phyloP scores from a whole-genome alignment of 2,113 vertebrate genomes.

The Osmerus eperlanus region DNA sequence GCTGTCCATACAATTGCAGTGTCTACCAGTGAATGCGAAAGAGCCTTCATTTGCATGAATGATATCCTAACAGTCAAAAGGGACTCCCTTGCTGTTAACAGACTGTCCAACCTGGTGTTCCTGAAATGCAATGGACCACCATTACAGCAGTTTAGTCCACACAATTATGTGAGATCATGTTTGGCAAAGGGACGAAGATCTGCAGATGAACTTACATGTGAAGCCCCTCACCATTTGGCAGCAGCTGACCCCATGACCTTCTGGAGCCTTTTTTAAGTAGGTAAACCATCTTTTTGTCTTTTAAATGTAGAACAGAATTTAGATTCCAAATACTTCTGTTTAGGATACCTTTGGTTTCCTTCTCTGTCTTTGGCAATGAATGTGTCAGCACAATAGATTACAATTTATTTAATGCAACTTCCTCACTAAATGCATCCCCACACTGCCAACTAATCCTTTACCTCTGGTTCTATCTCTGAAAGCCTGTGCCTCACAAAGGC shows the following conservation, averaged over 20 bases:
- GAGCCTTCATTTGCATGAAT: neutral
- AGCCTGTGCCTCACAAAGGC: neutral
- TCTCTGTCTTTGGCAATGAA: neutral
- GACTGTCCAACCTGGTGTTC: neutral
- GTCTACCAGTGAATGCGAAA: neutral
- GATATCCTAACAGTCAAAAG: neutral
- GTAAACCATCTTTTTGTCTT: neutral
- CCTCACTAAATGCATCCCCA: conserved; percentile 2
- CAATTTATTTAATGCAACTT: neutral
- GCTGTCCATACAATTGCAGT: neutral
- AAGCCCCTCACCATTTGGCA: no score
- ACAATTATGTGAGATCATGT: neutral
- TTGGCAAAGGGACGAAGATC: conserved; percentile 1
- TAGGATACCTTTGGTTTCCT: neutral
- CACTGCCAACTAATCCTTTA: neutral
- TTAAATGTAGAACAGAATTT: neutral
- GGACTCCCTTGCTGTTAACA: neutral
- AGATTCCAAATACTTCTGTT: conserved; percentile 1
- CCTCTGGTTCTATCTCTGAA: neutral
- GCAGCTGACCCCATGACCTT: neutral
- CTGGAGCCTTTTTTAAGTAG: conserved; percentile 1
- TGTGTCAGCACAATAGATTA: neutral
- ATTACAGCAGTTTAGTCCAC: conserved; percentile 7
- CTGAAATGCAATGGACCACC: neutral
- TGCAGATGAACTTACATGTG: no score